phyloP scores from a whole-genome alignment of 2,113 vertebrate genomes.

The Gadus chalcogrammus region DNA sequence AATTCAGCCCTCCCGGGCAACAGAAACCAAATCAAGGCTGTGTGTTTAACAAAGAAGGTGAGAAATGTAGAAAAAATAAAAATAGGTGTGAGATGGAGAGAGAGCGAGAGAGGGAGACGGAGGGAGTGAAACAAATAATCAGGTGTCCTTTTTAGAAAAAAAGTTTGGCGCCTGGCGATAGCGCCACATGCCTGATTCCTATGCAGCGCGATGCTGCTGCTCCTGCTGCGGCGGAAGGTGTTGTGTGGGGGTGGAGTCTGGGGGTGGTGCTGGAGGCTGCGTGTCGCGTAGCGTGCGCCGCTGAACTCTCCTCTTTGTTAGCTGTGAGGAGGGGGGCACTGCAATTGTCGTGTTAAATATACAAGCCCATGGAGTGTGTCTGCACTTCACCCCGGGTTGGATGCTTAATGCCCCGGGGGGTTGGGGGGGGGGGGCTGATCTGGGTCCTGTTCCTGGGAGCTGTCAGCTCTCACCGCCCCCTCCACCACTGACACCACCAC shows the following conservation, averaged over 20 bases:
- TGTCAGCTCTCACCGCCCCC: constrained; percentile 24
- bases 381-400: constrained; percentile 33
- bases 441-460: constrained; percentile 32
- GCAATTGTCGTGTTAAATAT: constrained; percentile 53
- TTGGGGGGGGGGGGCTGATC: neutral
- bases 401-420: constrained; percentile 44
- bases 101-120: neutral
- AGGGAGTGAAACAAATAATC: constrained; percentile 34
- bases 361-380: constrained; percentile 57
- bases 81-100: neutral
- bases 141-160: constrained; percentile 68
- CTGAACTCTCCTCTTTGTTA: constrained; percentile 63
- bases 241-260: neutral
- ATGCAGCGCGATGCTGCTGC: constrained; percentile 60
- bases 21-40: constrained; percentile 62
- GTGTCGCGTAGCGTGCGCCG: constrained; percentile 43
- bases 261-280: constrained; percentile 5
- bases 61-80: constrained; percentile 47
- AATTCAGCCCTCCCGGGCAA: constrained; percentile 62
- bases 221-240: constrained; percentile 39
- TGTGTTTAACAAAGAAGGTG: constrained; percentile 63
- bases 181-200: constrained; percentile 59
- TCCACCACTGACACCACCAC: neutral
- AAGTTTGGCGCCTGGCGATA: constrained; percentile 64
- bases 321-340: constrained; percentile 55